Evolutionary conservation across 64 coral and sea anemone species (phyloP), one percentile per base, ranked within the genome.

Genomic region (Pocillopora verrucosa): DNA sequence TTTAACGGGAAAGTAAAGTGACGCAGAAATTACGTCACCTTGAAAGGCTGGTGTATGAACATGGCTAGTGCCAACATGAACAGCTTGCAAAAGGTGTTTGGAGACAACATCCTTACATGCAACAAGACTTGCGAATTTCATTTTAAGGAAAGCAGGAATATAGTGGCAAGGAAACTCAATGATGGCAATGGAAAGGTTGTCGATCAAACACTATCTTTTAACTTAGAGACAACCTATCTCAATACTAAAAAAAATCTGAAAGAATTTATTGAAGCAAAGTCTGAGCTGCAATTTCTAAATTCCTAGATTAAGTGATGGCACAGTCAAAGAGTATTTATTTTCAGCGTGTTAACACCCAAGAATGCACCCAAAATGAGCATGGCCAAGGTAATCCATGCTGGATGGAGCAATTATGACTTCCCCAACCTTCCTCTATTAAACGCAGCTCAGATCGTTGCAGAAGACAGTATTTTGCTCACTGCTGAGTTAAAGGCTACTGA

Each of bases 251-350:
- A 75, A 58, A 25, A 82, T 41, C 69, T 83, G 67, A 69, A 81
- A 41, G 73, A 88, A 26, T 89, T 93, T 83, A 76, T 67, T 57
- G 69, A 93, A 25, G 77, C 20, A 69, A 34, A 17, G 58, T 15
- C 76, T 37, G 61, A 68, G 12, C 45, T 74, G 17, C 9, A 41
- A 74, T 73, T 86, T 83, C 56, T 86, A 58, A 79, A 57, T 25
- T 69, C 90, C 26, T 92, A 77, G 86, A 75, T 92, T 35, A 76
- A 92, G 26, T 92, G 91, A 72, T 92, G 83, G 68, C 24, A 80
- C 34, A 67, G 61, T 13, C 76, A 74, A 36, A 86, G 82, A 38
- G 90, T 35, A 58, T 86, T 79, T 75, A 83, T 90, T 73, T 90
- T 80, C 51, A 11, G 67, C 60, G 76, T 76, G 11, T 89, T 89